Percentiles rank a stretch among this genome's conserved stretches.
phyloP scores from a whole-genome alignment of 2,797 vertebrate species.

The Onychomys torridus region DNA sequence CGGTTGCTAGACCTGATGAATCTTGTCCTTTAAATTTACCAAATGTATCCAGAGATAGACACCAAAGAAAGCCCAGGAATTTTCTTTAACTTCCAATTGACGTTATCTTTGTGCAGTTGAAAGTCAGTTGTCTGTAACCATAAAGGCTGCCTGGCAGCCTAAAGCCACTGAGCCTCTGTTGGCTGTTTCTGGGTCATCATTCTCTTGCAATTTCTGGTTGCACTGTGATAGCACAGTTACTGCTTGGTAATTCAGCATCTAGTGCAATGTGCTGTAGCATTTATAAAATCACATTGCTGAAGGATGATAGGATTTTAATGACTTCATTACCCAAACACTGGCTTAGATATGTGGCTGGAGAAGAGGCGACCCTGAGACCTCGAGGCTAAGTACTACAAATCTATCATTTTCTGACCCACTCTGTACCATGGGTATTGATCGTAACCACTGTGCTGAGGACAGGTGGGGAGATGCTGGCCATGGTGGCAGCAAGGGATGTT shows the following conservation, averaged over 20 bases:
- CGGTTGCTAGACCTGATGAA: not conserved
- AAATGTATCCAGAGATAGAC: not conserved
- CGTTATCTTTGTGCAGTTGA: not conserved
- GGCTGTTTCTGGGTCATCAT: constrained; percentile 73
- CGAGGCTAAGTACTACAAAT: constrained; percentile 39
- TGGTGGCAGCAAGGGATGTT: not conserved
- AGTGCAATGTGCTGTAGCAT: not conserved
- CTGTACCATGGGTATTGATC: constrained; percentile 32
- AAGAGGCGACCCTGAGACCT: constrained; percentile 38
- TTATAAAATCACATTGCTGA: constrained; percentile 52
- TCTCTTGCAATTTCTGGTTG: constrained; percentile 60
- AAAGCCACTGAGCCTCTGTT: constrained; percentile 14
- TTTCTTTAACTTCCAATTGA: not conserved
- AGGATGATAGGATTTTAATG: constrained; percentile 40
- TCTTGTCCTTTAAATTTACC: constrained; percentile 20
- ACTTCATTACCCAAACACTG: constrained; percentile 58
- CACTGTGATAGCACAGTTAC: constrained; percentile 5
- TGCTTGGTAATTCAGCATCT: constrained; percentile 31
- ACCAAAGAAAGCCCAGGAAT: not conserved
- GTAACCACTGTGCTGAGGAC: not conserved
- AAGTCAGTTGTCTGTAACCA: constrained; percentile 35
- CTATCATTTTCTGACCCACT: constrained; percentile 48
- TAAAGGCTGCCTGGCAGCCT: not conserved
- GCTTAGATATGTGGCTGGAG: constrained; percentile 35
- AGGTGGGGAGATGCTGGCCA: not conserved